Base-by-base conservation (phyloP, 2,888 invertebrate genomes). In the Uloborus plumipes region DNA sequence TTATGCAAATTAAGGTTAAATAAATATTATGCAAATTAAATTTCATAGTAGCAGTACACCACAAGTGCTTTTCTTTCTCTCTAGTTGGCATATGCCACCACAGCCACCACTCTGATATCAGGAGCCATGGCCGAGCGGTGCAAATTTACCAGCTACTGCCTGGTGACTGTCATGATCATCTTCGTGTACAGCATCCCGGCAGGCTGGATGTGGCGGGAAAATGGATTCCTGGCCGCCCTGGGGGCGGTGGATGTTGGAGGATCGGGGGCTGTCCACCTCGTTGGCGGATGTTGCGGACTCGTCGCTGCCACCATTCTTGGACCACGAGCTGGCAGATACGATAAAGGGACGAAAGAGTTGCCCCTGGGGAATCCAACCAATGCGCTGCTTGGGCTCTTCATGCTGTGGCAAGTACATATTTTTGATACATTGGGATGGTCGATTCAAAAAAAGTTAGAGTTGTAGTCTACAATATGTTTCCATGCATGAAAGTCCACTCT, bases 221-320 rank as follows among this genome's bases (percentile, higher is more conserved):
- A 81, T 13, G 88, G 88, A 9, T 87, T 86, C 53, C 85, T 88
- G 20, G 73, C 77, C n/a, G 49, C 69, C 14, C 26, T 87, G 87
- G 97, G 97, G 0, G 95, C 93, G 1, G 95, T 97, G 0, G 97
- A 97, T 88, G 96, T 97, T 70, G 97, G 97, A 0, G 97, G 97
- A 7, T 95, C 95, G 4, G 96, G 88, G 1, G 94, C 95, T 3
- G 97, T 97, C 0, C 97, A 97, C 90, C 91, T 97, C 64, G 94
- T 96, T 82, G 96, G 96, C 89, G 92, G 92, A 26, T 87, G 89
- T 71, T 91, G 93, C 87, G 96, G 96, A 0, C 92, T 97, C 86
- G 95, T 96, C 0, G 95, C 96, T 49, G 95, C 97, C 0, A 90
- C 94, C 22, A 95, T 97, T 94, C 90, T 97, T 73, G 97, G 97